Evolutionary conservation across 2,888 invertebrate species (phyloP), one percentile per base, ranked within the genome.

Genomic region (Caenorhabditis doughertyi): DNA sequence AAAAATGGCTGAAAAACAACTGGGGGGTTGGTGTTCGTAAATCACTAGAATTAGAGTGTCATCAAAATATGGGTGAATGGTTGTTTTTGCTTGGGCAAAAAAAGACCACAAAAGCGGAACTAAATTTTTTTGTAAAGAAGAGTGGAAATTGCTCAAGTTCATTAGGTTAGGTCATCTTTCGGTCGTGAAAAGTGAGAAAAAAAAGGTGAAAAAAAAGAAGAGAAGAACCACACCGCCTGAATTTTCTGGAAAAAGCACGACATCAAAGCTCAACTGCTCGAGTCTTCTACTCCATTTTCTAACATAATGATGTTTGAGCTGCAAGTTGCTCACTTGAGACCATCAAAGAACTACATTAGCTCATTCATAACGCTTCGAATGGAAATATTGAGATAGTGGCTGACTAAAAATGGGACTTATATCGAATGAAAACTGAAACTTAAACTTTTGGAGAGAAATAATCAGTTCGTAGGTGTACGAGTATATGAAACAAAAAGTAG

Each of bases 341-440:
- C 64, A 64, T 64, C 64, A 49, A 64, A 64, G 64, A 47, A 64
- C 64, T 64, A 32, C 58, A 58, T 58, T 58, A 18, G 62, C 64
- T 47, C 47, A 64, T 64, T 64, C 23, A 21, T 4, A 64, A 49
- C 32, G 47, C 32, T 64, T 32, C 21, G 49, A n/a, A n/a, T n/a
- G 21, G 29, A 18, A 64, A 8, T 49, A 27, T 18, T 7, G 32
- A 32, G 32, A 32, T 7, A 9, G 9, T 32, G 9, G 42, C 42
- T 42, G 13, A 42, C 42, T 16, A 42, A n/a, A n/a, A n/a, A 42
- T 42, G 32, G 32, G 9, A 4, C 5, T 32, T 32, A 32, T 32
- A 32, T 32, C 9, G 32, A 32, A 32, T 7, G 32, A 32, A 32
- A 32, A 32, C 32, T n/a, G n/a, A n/a, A n/a, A n/a, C n/a, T n/a